Evolutionary conservation across 2,113 vertebrate genomes (phyloP).

Genomic region (Noturus placidus): DNA sequence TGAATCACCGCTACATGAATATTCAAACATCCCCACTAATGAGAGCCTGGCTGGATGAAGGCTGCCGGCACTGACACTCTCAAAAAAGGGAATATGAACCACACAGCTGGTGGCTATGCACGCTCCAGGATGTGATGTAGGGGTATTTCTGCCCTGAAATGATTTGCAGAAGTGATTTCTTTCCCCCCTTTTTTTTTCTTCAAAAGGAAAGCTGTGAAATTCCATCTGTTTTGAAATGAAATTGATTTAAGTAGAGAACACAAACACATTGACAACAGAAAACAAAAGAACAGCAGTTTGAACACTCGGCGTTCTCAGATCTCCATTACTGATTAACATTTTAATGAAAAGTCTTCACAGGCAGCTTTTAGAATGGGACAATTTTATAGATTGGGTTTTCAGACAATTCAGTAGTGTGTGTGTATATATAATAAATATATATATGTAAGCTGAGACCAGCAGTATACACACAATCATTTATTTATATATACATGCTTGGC

Average conservation of each 20-base stretch:
- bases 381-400: conserved; percentile 17
- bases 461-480: too few species aligned
- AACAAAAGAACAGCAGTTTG: conserved; percentile 30
- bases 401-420: too few species aligned
- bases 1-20: conserved; percentile 48
- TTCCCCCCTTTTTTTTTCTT: neutral
- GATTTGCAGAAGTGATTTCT: conserved; percentile 24
- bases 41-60: conserved; percentile 49
- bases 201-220: conserved; percentile 31
- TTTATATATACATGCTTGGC: too few species aligned
- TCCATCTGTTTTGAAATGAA: conserved; percentile 43
- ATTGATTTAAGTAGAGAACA: conserved; percentile 37
- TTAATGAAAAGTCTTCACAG: conserved; percentile 27
- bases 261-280: conserved; percentile 43
- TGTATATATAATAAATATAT: too few species aligned
- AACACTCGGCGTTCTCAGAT: conserved; percentile 28
- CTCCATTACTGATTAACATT: conserved; percentile 41
- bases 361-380: conserved; percentile 9
- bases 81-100: conserved; percentile 45
- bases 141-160: conserved; percentile 48
- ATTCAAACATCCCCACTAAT: conserved; percentile 52
- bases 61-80: conserved; percentile 39
- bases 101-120: conserved; percentile 49
- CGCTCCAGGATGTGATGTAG: conserved; percentile 45
- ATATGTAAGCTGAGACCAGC: too few species aligned